Evolutionary conservation across 1,140 invertebrate species (phyloP), one percentile per base, ranked within the genome.

Genomic region (Rhyacophila brunnea): DNA sequence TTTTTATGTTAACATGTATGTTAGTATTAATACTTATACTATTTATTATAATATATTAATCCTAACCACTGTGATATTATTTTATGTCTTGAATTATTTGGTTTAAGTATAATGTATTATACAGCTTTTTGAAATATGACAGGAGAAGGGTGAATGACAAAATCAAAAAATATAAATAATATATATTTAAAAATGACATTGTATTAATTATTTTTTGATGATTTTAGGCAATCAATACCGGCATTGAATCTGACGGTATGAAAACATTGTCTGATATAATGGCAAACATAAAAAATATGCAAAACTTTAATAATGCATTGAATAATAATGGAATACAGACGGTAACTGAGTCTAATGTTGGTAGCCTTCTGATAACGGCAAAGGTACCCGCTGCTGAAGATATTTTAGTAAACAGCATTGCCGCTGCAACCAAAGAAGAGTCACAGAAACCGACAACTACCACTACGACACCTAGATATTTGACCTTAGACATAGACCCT

Each of bases 401-500:
- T 65, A 78, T 80, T 73, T 68, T 80, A 73, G 70, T 75, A 74
- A 78, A 75, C 72, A 78, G 77, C 73, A 73, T 80, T 71, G 77
- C 77, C 68, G 76, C 72, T 64, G 77, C 77, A 54, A 74, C 71
- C 71, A 77, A 75, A 75, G 69, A 78, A 72, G 77, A 79, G 64
- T 74, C 72, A 71, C 68, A 73, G 63, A 73, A 74, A 69, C 74
- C 74, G 61, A 77, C 75, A 66, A 74, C 75, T 71, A 75, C 71
- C 65, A 78, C 72, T 68, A 72, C 74, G 67, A 78, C 76, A 74
- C 74, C 76, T 68, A 75, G 74, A 75, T 77, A 78, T 75, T 75
- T 78, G 74, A 79, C 76, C 72, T 72, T 79, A 70, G 77, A 79
- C 75, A 79, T 79, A 68, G 77, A 79, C 75, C 77, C 77, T 70